Conservation (phyloP, 2,113 vertebrate genomes). For the Hemicordylus capensis region DNA sequence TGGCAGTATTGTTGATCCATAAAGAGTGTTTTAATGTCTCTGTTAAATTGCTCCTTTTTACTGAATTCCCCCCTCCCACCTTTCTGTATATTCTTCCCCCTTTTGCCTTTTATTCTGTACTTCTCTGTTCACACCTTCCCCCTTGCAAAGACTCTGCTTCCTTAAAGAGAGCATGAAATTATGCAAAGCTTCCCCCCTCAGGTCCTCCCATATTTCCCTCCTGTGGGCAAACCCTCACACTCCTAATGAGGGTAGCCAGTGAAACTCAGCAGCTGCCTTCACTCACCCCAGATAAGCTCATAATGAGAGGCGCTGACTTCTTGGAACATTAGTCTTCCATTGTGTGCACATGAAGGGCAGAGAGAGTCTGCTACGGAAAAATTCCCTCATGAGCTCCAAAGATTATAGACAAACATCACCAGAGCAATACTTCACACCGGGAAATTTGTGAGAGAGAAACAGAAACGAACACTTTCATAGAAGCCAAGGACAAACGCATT, state of each 20-base stretch:
- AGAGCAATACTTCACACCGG: not conserved
- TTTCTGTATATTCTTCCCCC: not conserved
- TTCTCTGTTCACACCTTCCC: conserved; percentile 10
- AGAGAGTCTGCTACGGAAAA: not conserved
- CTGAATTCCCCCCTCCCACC: not conserved
- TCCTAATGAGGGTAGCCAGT: accelerated
- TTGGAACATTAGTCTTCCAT: conserved; percentile 15
- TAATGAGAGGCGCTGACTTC: conserved; percentile 23
- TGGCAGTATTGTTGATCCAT: not conserved
- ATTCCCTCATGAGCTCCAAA: not conserved
- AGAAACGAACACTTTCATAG: not conserved
- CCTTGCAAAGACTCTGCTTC: not conserved
- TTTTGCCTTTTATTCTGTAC: not conserved
- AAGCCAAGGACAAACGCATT: not conserved
- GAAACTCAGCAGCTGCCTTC: not conserved
- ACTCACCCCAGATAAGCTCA: not conserved
- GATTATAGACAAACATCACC: not conserved
- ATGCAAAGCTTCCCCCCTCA: not conserved
- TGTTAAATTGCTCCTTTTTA: not conserved
- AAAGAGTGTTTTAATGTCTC: not conserved
- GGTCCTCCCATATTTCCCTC: not conserved
- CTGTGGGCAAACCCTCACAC: not conserved
- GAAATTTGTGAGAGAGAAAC: not conserved
- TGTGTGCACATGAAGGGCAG: not conserved
- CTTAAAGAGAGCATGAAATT: conserved; percentile 29